Base-by-base conservation (phyloP, 2,797 vertebrate genomes). In the Uromys caudimaculatus region DNA sequence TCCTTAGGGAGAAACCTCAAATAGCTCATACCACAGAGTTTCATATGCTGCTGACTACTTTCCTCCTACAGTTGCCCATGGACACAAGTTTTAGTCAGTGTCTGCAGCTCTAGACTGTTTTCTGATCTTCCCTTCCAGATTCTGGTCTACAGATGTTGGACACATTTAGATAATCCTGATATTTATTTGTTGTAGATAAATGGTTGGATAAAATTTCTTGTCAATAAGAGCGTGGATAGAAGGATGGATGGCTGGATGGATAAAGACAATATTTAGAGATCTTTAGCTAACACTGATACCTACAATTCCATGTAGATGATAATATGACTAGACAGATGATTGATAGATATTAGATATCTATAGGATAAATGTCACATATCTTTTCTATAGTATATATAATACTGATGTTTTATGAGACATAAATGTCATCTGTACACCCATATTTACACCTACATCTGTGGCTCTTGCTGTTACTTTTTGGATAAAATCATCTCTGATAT, bases 401-500 rank as follows among this genome's bases (percentile, higher is more conserved):
- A 64, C 13, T 60, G 4, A 73, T 78, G 29, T 60, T 90, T 47
- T 29, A n/a, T 75, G 41, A 76, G 50, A 58, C 1, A 90, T 35
- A 93, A 16, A 76, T 6, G n/a, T 35, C 64, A 93, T 21, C 17
- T 41, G 23, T 60, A 35, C 52, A 21, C 82, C 24, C 35, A 56
- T 73, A 95, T 62, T 38, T 90, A 67, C 2, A 60, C 17, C 41
- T 71, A 35, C 29, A 62, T 44, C 60, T 73, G 24, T 73, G 16
- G 54, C 71, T 23, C 44, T 89, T 89, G 62, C 69, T 23, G 12
- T 79, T 75, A 62, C 3, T 67, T 89, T 90, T 88, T 67, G 17
- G 64, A 12, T 79, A 71, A 60, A 95, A 95, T 67, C 27, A 29
- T 92, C n/a, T 69, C 27, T 47, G 50, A 91, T 58, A 88, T 47